Evolutionary conservation across 2,797 vertebrate genomes (phyloP), one percentile per base, ranked within the genome.

Genomic region (Ispidina picta): DNA sequence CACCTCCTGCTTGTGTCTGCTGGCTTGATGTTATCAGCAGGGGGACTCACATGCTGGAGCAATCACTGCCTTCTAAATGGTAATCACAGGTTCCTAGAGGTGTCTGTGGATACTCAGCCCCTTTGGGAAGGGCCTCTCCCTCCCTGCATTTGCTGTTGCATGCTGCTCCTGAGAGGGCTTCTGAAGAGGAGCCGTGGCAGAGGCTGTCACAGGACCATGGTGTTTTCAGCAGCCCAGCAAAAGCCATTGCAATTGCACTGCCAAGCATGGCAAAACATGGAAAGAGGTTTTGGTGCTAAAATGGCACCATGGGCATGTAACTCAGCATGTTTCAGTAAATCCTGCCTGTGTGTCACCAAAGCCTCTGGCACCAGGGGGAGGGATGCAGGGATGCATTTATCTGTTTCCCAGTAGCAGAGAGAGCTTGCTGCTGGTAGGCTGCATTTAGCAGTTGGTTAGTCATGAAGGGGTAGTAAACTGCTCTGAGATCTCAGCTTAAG

Each of bases 151-250:
- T 48, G 39, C 2, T 0, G 59, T 21, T 48, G 22, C 75, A 54
- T 1, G 1, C 54, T 55, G 70, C 37, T 86, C 6, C 63, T 3
- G 2, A 15, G 58, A 31, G 15, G 14, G 28, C 15, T 76, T 59
- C 58, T 54, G 63, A 10, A 31, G 52, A 63, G 60, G 2, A 15
- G 7, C n/a, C 0, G 0, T 65, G 37, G 55, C 87, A 72, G 74
- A 21, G 14, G 9, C 49, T 9, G 17, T 58, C 12, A 2, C 0
- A 1, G 49, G 49, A 77, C 12, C 0, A 0, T 11, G 8, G 21
- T 20, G 56, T 64, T 86, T n/a, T 41, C 89, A 66, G 25, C 39
- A 68, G 60, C 65, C 56, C 20, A 43, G 59, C 43, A 86, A 71
- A 91, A 8, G 15, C 20, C 31, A 2, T 23, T 77, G 83, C 37